Percentiles rank a stretch among this genome's conserved stretches.
These are phyloP conservation scores for Colinus virginianus DNA, from an alignment of 2,113 vertebrate species.

Conservation along the genomic window DNA sequence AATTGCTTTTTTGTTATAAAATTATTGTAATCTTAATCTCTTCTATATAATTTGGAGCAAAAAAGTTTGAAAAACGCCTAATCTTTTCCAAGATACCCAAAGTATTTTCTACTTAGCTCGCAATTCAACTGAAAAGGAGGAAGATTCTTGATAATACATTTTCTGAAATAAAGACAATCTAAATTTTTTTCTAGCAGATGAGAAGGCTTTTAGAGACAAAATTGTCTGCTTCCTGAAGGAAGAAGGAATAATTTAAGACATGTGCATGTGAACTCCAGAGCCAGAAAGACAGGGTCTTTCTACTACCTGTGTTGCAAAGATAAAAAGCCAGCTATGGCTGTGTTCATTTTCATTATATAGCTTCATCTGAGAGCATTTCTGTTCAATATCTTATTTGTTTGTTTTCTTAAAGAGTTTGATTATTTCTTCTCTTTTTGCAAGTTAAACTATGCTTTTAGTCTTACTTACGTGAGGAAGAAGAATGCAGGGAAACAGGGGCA, in stretches of 20 bases:
- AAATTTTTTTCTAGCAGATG: background rate
- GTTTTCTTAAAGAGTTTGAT: background rate
- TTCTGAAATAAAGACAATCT: background rate
- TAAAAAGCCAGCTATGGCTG: rapidly evolving
- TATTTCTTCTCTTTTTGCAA: background rate
- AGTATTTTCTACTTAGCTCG: background rate
- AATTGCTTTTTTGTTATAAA: background rate
- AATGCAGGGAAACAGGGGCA: background rate
- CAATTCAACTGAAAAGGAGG: background rate
- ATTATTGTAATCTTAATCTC: background rate
- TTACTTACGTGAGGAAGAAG: background rate
- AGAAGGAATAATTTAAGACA: background rate
- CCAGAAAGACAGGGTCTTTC: background rate
- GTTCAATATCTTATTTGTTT: background rate
- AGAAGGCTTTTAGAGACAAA: background rate
- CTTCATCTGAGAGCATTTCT: background rate
- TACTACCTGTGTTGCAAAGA: background rate
- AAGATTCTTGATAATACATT: background rate
- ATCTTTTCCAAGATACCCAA: background rate
- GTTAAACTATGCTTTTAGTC: background rate
- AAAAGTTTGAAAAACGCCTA: background rate
- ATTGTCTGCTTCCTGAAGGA: background rate
- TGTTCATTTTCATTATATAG: background rate
- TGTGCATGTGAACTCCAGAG: background rate
- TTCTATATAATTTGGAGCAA: background rate